Base-by-base conservation (phyloP, 2,797 vertebrate genomes). In the Serranus cabrilla region DNA sequence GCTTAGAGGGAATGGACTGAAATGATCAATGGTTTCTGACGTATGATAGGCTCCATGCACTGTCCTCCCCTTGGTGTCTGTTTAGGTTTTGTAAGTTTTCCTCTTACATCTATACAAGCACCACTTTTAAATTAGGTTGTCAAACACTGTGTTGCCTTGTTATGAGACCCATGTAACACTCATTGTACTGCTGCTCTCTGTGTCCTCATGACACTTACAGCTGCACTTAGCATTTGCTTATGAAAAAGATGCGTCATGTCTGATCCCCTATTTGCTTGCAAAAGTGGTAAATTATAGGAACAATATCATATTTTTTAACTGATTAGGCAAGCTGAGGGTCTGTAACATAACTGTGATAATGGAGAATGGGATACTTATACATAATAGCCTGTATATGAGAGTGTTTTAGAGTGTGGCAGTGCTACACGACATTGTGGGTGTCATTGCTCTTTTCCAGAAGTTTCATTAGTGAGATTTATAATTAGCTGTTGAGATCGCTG, bases 91-190 rank as follows among this genome's bases (percentile, higher is more conserved):
- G 13, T 60, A 55, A 7, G 25, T 67, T 70, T 85, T 65, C 27
- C 37, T 58, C 23, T 61, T 65, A 67, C 31, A 64, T 77, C 23
- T 62, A 23, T 39, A 56, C 47, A 4, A 40, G 55, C 25, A 23
- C 40, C 18, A 76, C 25, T 55, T 25, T 63, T 82, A 64, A 80
- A 82, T 81, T 51, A 84, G 21, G 31, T 39, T 84, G 71, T 84
- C 82, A 78, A 60, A 85, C 65, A 72, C 31, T 43, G 21, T 76
- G 66, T 65, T 86, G 59, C 50, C 57, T 71, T 73, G 59, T 89
- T 81, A 87, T 81, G 58, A 81, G 56, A 74, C 51, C 52, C 20
- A 37, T 82, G 62, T 77, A 67, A 59, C 27, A 66, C 47, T 69
- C 18, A 1, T 61, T 69, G 42, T 62, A 71, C 40, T 63, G 56